These are phyloP conservation scores for Rhea pennata DNA, from an alignment of 2,113 vertebrate genomes.

Conservation along the genomic window DNA sequence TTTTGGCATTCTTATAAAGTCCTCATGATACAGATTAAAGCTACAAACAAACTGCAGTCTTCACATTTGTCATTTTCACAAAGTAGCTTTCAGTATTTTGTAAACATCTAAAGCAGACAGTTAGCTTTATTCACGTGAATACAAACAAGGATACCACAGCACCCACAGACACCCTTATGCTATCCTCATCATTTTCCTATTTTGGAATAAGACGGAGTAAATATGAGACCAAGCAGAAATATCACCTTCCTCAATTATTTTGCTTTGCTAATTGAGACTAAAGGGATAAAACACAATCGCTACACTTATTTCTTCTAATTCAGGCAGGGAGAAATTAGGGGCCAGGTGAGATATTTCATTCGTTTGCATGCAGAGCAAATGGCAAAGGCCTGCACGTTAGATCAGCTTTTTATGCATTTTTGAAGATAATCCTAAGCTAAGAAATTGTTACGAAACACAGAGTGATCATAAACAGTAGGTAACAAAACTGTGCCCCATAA, in stretches of 20 bases:
- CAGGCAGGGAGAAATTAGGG: neutral
- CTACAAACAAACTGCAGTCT: neutral
- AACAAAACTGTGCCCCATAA: neutral
- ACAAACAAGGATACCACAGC: neutral
- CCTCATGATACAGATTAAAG: conserved; percentile 1
- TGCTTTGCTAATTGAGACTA: neutral
- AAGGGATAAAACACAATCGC: neutral
- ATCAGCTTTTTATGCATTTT: neutral
- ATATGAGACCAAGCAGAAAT: neutral
- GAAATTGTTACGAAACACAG: neutral
- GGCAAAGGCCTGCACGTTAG: neutral
- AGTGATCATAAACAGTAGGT: conserved; percentile 5
- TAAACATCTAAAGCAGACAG: neutral
- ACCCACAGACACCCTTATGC: neutral
- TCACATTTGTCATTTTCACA: neutral
- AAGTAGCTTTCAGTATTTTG: neutral
- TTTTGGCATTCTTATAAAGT: neutral
- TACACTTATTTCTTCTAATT: neutral
- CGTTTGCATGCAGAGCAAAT: neutral
- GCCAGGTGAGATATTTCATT: conserved; percentile 28
- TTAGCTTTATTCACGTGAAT: neutral
- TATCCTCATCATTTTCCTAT: neutral
- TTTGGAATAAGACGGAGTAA: neutral
- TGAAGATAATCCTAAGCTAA: conserved; percentile 11
- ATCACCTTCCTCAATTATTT: neutral